Evolutionary conservation across 2,888 invertebrate species (phyloP), one percentile per base, ranked within the genome.

Genomic region (Zele albiditarsus): DNA sequence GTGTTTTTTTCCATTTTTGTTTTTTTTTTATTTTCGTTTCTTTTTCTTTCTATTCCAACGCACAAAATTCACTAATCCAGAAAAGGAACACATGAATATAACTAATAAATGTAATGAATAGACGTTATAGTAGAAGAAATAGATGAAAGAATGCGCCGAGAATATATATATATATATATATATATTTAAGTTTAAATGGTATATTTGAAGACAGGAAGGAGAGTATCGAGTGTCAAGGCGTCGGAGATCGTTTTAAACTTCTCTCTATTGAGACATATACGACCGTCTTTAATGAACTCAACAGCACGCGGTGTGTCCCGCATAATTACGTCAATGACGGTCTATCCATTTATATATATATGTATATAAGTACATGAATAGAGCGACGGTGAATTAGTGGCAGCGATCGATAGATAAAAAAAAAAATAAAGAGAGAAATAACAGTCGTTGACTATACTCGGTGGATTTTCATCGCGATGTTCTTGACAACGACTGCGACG

Each of bases 281-380:
- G 63, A 57, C 53, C 53, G 65, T 68, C 60, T 58, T 73, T 73
- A 73, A 73, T 73, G 73, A 73, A 73, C 73, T 73, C 72, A 28
- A 72, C 72, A 65, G 66, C 65, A 31, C 42, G 62, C 67, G 63
- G 28, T 31, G 57, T 68, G 73, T 73, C 73, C 42, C 67, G 73
- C 67, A 73, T 73, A 73, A 73, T 73, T 73, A 68, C 73, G 73
- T 73, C 73, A 58, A 73, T 67, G 57, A 60, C n/a, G 38, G 58
- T 60, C 60, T 60, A 49, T 60, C 67, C 73, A 53, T 53, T n/a
- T 53, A 20, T 53, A 8, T 53, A 53, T 53, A 42, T 42, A 42
- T 42, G 28, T 3, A 27, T 25, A 20, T 8, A 25, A 2, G 28
- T 62, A n/a, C 2, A n/a, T 27, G 28, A 12, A 62, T 60, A 16